Evolutionary conservation across 2,888 invertebrate species (phyloP), one percentile per base, ranked within the genome.

Genomic region (Diadromus collaris): DNA sequence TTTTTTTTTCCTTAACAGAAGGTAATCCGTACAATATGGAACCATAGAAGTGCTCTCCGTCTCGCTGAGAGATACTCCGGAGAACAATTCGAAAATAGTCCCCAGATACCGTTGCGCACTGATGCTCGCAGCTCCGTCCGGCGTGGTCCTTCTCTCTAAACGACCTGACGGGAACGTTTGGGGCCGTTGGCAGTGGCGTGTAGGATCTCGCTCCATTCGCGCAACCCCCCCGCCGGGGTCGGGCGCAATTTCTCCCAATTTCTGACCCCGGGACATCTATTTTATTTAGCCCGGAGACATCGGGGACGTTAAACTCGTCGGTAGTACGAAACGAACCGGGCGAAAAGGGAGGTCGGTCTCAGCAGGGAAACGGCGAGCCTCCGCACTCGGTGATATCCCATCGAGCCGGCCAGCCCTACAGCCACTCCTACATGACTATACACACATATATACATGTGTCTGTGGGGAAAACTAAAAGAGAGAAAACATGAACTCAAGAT

Each of bases 171-270:
- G 44, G 60, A 60, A 9, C 34, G 34, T 34, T 60, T 32, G 60
- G 60, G 16, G 61, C 61, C 38, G 63, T 38, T 48, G 71, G 13
- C 32, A 48, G n/a, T 19, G 29, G 64, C 67, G 72, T 65, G 56
- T 61, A 69, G n/a, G 41, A 34, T 2, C 54, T 51, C 60, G 71
- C 67, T 67, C 54, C 54, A 72, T 72, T 72, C 70, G 41, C 64
- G 54, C 65, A 16, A 29, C 64, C 65, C 19, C 19, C 48, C 64
- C 29, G 65, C 54, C 13, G 70, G 72, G 77, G 85, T 83, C 86
- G 80, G 76, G 83, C 82, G 88, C 88, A 88, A 89, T 90, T 89
- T 88, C 88, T 89, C 85, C 88, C 88, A 89, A 89, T 89, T 88
- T 88, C 83, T 87, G 85, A 85, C 85, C 87, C 87, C 83, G 85